Percentiles rank a stretch among this genome's conserved stretches.
Evolutionary conservation across 2,888 invertebrate species (phyloP).

Genomic region (Drosophila flavopinicola): DNA sequence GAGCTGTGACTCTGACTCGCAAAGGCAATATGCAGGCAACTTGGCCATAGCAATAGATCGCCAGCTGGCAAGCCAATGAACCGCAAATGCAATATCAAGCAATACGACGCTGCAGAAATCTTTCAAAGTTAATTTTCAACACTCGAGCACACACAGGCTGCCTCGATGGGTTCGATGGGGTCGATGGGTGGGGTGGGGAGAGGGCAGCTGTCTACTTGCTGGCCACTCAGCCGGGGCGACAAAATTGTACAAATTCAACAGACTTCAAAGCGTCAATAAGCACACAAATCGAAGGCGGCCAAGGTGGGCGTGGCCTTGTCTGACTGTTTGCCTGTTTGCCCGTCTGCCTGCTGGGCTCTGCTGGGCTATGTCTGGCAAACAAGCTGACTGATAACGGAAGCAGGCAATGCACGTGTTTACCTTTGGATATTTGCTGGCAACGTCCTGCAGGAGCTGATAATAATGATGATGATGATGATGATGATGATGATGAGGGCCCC

Average conservation of each 20-base stretch:
- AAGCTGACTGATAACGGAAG: slow-evolving; percentile 76
- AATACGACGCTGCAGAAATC: slow-evolving; percentile 64
- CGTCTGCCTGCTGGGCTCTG: slow-evolving; percentile 1
- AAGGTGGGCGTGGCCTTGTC: slow-evolving; percentile 38
- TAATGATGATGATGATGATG: slow-evolving; percentile 14
- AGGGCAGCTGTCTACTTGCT: neutral
- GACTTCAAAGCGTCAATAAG: slow-evolving; percentile 76
- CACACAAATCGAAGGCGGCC: slow-evolving; percentile 54
- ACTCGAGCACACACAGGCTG: slow-evolving; percentile 49
- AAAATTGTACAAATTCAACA: slow-evolving; percentile 73
- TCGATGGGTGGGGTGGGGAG: too few species aligned
- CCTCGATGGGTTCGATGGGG: too few species aligned
- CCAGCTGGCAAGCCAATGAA: slow-evolving; percentile 52
- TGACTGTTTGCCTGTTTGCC: slow-evolving; percentile 1
- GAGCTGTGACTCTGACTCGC: slow-evolving; percentile 4
- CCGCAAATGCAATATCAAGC: slow-evolving; percentile 68
- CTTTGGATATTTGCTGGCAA: slow-evolving; percentile 65
- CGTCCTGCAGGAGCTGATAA: slow-evolving; percentile 29
- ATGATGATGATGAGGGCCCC: slow-evolving; percentile 14
- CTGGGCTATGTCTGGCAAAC: slow-evolving; percentile 56
- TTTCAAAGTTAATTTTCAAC: slow-evolving; percentile 75
- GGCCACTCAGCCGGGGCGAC: slow-evolving; percentile 53
- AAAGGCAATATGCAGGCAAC: slow-evolving; percentile 6
- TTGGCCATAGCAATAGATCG: slow-evolving; percentile 34
- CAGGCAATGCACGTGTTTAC: slow-evolving; percentile 76